Percentiles rank a stretch among this genome's conserved stretches.
These are phyloP conservation scores for Pteruthius melanotis DNA, from an alignment of 2,113 vertebrate species.

Conservation along the genomic window DNA sequence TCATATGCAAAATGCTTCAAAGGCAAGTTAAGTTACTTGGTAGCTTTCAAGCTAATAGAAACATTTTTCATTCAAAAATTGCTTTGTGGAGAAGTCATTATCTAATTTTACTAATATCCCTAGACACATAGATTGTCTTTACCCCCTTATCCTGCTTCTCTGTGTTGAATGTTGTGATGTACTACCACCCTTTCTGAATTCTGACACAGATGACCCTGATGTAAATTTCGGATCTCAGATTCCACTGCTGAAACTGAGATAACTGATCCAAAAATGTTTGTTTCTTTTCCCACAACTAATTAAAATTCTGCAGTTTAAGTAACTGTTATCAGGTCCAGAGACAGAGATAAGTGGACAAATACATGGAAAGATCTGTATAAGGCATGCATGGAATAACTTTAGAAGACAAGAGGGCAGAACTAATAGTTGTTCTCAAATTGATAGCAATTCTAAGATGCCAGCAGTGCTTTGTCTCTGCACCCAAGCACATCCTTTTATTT, in stretches of 20 bases:
- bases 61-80: not conserved
- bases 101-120: constrained; percentile 44
- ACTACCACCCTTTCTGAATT: constrained; percentile 54
- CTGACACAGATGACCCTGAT: constrained; percentile 63
- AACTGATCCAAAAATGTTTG: constrained; percentile 48
- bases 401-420: constrained; percentile 54
- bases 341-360: constrained; percentile 61
- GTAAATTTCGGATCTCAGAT: constrained; percentile 60
- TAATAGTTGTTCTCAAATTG: constrained; percentile 20
- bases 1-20: not conserved
- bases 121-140: not conserved
- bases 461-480: not conserved
- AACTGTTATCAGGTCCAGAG: constrained; percentile 57
- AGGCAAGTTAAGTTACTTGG: constrained; percentile 18
- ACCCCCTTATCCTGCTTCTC: not conserved
- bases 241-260: constrained; percentile 50
- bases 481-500: not conserved
- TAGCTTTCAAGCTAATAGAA: constrained; percentile 9
- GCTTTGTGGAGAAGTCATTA: constrained; percentile 40
- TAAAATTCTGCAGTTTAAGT: constrained; percentile 69
- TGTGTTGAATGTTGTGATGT: constrained; percentile 27
- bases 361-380: constrained; percentile 63
- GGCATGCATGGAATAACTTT: constrained; percentile 41
- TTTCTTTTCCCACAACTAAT: constrained; percentile 68
- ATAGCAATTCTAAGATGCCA: constrained; percentile 4